These are phyloP conservation scores for Xestia c-nigrum DNA, from an alignment of 2,888 invertebrate species.

Conservation along the genomic window DNA sequence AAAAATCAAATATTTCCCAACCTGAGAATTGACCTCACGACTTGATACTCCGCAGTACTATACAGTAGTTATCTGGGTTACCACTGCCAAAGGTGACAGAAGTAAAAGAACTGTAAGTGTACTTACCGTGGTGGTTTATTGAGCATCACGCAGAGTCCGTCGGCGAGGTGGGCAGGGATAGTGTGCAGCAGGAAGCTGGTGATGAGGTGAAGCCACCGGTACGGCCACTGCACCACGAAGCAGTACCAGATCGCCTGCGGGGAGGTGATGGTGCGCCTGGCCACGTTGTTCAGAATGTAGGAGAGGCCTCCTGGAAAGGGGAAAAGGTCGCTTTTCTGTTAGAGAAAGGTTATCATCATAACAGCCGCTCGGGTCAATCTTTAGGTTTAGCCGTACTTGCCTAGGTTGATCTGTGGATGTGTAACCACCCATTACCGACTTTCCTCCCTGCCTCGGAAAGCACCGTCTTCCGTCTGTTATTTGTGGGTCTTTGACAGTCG, in stretches of 20 bases:
- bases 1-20: too few species aligned
- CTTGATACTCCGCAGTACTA: too few species aligned
- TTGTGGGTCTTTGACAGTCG: too few species aligned
- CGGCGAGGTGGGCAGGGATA: slow-evolving; percentile 43
- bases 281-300: slow-evolving; percentile 41
- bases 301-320: slow-evolving; percentile 38
- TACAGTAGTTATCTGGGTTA: too few species aligned
- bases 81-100: neutral
- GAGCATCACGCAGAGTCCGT: slow-evolving; percentile 29
- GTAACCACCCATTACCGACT: too few species aligned
- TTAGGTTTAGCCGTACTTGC: too few species aligned
- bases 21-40: too few species aligned
- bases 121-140: slow-evolving; percentile 91
- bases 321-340: neutral
- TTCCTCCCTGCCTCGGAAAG: too few species aligned
- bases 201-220: slow-evolving; percentile 30
- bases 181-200: slow-evolving; percentile 50
- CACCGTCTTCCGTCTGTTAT: too few species aligned
- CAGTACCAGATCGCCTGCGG: slow-evolving; percentile 54
- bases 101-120: neutral
- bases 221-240: slow-evolving; percentile 48
- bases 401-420: too few species aligned
- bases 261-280: slow-evolving; percentile 23
- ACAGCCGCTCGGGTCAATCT: too few species aligned
- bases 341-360: too few species aligned